These are phyloP conservation scores for Tenthredo scrophulariae DNA, from an alignment of 2,888 invertebrate genomes.

Conservation along the genomic window DNA sequence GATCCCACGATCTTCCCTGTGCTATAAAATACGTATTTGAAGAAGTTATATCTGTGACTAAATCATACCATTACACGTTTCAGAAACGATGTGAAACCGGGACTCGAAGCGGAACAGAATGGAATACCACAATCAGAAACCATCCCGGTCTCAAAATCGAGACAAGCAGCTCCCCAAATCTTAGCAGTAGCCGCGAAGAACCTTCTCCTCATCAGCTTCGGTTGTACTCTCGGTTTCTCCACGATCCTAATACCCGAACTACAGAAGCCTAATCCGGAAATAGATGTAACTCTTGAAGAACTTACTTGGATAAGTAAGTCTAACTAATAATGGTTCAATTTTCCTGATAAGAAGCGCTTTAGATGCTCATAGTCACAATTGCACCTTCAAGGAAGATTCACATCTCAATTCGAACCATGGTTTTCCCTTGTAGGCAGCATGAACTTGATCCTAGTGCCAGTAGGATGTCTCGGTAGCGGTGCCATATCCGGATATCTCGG, in stretches of 20 bases:
- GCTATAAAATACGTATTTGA: background rate
- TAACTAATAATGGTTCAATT: slow-evolving; percentile 17
- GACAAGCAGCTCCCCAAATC: slow-evolving; percentile 84
- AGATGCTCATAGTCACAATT: background rate
- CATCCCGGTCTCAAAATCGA: slow-evolving; percentile 66
- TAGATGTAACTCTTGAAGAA: slow-evolving; percentile 70
- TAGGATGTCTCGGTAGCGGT: slow-evolving; percentile 89
- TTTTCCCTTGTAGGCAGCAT: slow-evolving; percentile 83
- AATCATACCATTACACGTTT: slow-evolving; percentile 16
- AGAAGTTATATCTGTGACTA: background rate
- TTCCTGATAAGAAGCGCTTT: background rate
- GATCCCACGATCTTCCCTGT: background rate
- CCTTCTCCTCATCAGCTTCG: slow-evolving; percentile 87
- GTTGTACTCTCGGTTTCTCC: slow-evolving; percentile 90
- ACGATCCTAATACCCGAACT: slow-evolving; percentile 90
- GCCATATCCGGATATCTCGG: slow-evolving; percentile 86
- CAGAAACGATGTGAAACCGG: slow-evolving; percentile 64
- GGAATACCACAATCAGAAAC: slow-evolving; percentile 59
- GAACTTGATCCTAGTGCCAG: slow-evolving; percentile 88
- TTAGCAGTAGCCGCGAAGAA: slow-evolving; percentile 91
- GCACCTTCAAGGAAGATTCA: background rate
- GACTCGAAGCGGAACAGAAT: slow-evolving; percentile 59
- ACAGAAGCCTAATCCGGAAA: slow-evolving; percentile 76
- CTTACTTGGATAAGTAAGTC: slow-evolving; percentile 75
- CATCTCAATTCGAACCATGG: background rate